Percentiles rank a stretch among this genome's conserved stretches.
Conservation (phyloP, 1,140 invertebrate genomes). For the Bombus waltoni region DNA sequence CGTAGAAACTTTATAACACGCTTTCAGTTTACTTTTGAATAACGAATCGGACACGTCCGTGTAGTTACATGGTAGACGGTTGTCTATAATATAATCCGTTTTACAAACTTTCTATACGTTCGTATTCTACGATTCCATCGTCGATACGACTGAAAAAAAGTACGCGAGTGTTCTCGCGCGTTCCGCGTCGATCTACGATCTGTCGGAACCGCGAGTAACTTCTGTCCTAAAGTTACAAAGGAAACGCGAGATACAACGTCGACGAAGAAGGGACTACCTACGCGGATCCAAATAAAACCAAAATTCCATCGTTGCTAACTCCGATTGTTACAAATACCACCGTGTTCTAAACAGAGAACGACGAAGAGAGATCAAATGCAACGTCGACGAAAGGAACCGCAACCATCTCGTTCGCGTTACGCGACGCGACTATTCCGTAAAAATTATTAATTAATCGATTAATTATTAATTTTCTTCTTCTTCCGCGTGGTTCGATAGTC, state of each 20-base stretch:
- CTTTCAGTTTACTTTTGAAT: not conserved
- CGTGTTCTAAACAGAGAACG: not conserved
- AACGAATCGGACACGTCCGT: not conserved
- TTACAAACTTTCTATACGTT: not conserved
- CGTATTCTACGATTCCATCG: not conserved
- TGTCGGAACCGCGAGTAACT: no score
- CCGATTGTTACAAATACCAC: no score
- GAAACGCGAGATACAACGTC: no score
- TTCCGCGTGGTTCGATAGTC: not conserved
- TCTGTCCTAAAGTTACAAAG: no score
- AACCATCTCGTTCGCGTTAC: no score
- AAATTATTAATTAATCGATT: no score
- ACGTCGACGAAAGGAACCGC: no score
- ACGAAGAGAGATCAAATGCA: not conserved
- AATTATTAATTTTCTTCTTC: not conserved
- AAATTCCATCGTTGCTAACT: no score
- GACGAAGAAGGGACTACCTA: no score
- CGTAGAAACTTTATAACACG: not conserved
- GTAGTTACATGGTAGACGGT: not conserved
- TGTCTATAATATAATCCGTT: not conserved
- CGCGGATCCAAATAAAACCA: no score
- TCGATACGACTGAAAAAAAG: not conserved
- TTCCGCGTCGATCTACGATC: not conserved
- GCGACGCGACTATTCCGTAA: no score
- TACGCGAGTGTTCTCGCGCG: not conserved